phyloP scores from a whole-genome alignment of 1,140 invertebrate genomes.

The Nomia melanderi region DNA sequence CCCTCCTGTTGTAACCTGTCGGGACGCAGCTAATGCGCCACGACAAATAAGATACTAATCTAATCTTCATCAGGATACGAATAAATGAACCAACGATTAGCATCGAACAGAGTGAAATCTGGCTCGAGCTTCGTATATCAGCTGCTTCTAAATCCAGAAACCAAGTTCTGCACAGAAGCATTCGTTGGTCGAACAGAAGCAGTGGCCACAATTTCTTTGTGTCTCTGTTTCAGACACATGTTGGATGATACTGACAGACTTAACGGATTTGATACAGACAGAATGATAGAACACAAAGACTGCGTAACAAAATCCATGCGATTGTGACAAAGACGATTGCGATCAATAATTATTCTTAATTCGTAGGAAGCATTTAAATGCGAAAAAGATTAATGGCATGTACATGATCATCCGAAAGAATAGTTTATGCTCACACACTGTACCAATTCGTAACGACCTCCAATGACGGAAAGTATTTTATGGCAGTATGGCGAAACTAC shows the following conservation, averaged over 20 bases:
- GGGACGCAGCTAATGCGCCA: not conserved
- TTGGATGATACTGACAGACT: not conserved
- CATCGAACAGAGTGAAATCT: conserved; percentile 6
- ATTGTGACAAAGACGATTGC: not conserved
- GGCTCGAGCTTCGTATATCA: conserved; percentile 5
- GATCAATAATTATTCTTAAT: not conserved
- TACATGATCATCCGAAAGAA: not conserved
- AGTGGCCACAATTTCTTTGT: not conserved
- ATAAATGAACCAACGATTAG: not conserved
- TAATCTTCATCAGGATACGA: not conserved
- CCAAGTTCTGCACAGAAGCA: not conserved
- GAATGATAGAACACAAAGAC: not conserved
- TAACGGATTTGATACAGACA: not conserved
- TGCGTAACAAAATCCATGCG: not conserved
- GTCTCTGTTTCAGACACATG: not conserved
- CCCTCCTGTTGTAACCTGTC: conserved; percentile 9
- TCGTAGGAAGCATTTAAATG: no score
- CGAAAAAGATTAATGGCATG: not conserved
- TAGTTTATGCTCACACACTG: conserved; percentile 40
- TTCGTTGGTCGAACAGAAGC: not conserved
- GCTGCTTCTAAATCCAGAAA: not conserved
- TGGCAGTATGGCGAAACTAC: not conserved
- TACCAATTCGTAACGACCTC: not conserved
- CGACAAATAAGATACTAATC: not conserved
- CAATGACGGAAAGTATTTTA: not conserved